Base-by-base conservation (phyloP, 2,888 invertebrate species). In the Dicyrtoma fusca region DNA sequence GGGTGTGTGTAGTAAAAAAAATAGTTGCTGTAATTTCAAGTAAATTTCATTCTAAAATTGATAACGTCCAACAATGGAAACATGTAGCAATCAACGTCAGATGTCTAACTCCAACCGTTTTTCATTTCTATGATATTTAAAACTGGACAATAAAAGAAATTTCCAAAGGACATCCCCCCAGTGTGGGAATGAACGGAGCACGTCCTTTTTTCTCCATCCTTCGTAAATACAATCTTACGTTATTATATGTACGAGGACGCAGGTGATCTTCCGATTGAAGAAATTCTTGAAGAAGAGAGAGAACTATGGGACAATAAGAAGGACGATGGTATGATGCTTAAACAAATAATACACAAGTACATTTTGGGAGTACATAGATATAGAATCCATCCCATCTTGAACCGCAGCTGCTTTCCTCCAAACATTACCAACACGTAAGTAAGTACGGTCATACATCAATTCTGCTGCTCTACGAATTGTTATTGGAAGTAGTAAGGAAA, bases 211-310 rank as follows among this genome's bases (percentile, higher is more conserved):
- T 59, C 17, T 25, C 23, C 59, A 13, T 59, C 10, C 26, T 59
- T 17, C 25, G 23, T 34, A 13, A n/a, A 49, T 49, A 49, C 3
- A 3, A n/a, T 34, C 59, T 25, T 34, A n/a, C 19, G 11, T 21
- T 11, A 11, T n/a, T 51, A 51, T 11, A 53, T 53, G 21, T 53
- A 57, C 57, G 34, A 68, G 45, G 45, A 57, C 25, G 68, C 68
- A 68, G 68, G 68, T 68, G 68, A 68, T 68, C 68, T 68, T 68
- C 59, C 68, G 68, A 68, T 68, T 68, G 45, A 68, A 68, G 57
- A 68, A 68, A 68, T 57, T 47, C 68, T 68, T 68, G 19, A 66
- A 66, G 51, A 65, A 13, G 11, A 64, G 25, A 59, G 59, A 59
- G 59, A 59, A 21, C 23, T 47, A 44, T 68, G 55, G 68, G 68